A percentile compares a stretch with the other conserved stretches of the same genome.
Conservation (phyloP, 2,888 invertebrate species). For the Lydus trimaculatus region DNA sequence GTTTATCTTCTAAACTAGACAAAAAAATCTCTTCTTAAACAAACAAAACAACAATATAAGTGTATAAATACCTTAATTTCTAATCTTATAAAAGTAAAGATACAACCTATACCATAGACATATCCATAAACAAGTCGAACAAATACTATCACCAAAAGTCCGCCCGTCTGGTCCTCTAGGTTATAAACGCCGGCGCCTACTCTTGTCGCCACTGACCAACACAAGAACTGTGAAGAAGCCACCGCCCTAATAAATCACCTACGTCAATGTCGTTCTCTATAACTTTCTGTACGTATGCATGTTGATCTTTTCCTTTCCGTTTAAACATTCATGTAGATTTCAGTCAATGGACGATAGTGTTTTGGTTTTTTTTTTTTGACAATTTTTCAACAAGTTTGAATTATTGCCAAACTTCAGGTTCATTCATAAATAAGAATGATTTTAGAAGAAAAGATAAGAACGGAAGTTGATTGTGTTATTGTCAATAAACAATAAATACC, state of each 20-base stretch:
- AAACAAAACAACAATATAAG: background rate
- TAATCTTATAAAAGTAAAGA: background rate
- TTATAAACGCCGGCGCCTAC: constrained; percentile 45
- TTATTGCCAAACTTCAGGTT: background rate
- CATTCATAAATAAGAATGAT: background rate
- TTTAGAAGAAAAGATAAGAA: background rate
- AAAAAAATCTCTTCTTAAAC: background rate
- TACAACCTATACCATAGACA: constrained; percentile 1
- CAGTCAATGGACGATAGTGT: background rate
- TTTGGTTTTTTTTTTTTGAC: background rate
- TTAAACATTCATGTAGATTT: too few species aligned
- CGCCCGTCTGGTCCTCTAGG: constrained; percentile 27
- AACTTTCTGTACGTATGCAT: background rate
- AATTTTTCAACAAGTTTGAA: background rate
- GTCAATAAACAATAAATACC: background rate
- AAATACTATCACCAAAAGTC: constrained; percentile 25
- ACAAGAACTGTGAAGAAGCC: constrained; percentile 20
- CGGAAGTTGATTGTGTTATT: background rate
- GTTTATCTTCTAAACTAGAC: too few species aligned
- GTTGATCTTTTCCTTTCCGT: background rate
- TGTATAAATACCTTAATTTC: background rate
- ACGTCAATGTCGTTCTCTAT: background rate
- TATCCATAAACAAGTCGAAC: constrained; percentile 29
- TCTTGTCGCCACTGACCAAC: constrained; percentile 39
- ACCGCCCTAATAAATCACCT: constrained; percentile 24